These are phyloP conservation scores for Paracanthobrama guichenoti DNA, from an alignment of 2,113 vertebrate species.

Conservation along the genomic window DNA sequence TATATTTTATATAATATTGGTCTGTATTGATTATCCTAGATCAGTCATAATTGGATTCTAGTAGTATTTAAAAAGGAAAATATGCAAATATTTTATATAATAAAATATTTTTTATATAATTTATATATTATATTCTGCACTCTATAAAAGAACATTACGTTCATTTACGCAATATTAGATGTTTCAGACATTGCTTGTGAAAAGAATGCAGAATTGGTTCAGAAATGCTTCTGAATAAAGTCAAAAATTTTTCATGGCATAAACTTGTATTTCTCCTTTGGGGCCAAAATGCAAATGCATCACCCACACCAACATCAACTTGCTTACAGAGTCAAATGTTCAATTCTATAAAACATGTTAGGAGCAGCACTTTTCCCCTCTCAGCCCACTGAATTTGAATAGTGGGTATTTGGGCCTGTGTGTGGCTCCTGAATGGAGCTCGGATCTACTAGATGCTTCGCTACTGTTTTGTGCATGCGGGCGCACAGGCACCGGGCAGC, in stretches of 20 bases:
- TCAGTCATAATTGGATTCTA: not conserved
- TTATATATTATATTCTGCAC: not conserved
- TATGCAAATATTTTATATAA: too few relatives aligned
- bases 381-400: conserved; percentile 73
- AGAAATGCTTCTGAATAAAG: conserved; percentile 14
- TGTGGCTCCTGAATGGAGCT: conserved; percentile 67
- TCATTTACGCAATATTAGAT: too few relatives aligned
- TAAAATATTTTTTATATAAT: too few relatives aligned
- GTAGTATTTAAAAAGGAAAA: not conserved
- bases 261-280: not conserved
- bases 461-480: conserved; percentile 34
- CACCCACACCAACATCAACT: conserved; percentile 57
- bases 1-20: not conserved
- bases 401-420: conserved; percentile 65
- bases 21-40: not conserved
- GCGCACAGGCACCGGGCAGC: conserved; percentile 35
- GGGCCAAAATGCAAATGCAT: conserved; percentile 20
- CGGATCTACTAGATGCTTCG: conserved; percentile 65
- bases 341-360: conserved; percentile 73
- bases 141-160: not conserved
- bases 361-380: conserved; percentile 77
- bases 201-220: not conserved
- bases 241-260: not conserved
- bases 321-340: conserved; percentile 75
- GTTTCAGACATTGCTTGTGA: too few relatives aligned